Base-by-base conservation (phyloP, 2,797 vertebrate genomes). In the Nannoperca australis region DNA sequence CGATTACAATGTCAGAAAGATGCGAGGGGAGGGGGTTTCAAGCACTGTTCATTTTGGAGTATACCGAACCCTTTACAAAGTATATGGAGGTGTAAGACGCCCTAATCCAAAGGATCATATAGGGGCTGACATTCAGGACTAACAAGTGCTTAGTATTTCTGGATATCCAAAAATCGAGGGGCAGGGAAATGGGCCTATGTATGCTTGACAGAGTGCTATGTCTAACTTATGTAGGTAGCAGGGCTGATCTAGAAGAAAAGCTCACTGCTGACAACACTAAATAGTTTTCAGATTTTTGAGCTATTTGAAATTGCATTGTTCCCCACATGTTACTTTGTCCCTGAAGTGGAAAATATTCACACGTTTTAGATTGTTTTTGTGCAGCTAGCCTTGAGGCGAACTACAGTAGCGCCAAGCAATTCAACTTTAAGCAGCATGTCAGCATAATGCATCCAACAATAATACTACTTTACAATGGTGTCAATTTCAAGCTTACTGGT, bases 361-460 rank as follows among this genome's bases (percentile, higher is more conserved):
- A 47, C 53, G 55, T 53, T 71, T 73, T 49, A 44, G 60, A 68
- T 49, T 65, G 34, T 82, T 63, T 49, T 62, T 45, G 56, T 65
- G 51, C 27, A 60, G 59, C 49, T 76, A 70, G 64, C 71, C 85
- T 77, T 56, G 77, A 80, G 68, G 76, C 58, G 6, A 76, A 65
- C 45, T 30, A 49, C 51, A 63, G 42, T 5, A 50, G 60, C n/a
- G 0, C 42, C 58, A 73, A 83, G 80, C 76, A 83, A 82, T 82
- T 90, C 73, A 88, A 85, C 80, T 44, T 68, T 64, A 51, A 81
- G 80, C 40, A 73, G 63, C 42, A 51, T 67, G 76, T 88, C 87
- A 86, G 83, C 90, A 88, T 77, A 87, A 88, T 32, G 67, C 79
- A 84, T 67, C 79, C 77, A 67, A 64, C 79, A 82, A 81, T 86